phyloP scores from a whole-genome alignment of 2,113 vertebrate genomes.

The Phainopepla nitens region DNA sequence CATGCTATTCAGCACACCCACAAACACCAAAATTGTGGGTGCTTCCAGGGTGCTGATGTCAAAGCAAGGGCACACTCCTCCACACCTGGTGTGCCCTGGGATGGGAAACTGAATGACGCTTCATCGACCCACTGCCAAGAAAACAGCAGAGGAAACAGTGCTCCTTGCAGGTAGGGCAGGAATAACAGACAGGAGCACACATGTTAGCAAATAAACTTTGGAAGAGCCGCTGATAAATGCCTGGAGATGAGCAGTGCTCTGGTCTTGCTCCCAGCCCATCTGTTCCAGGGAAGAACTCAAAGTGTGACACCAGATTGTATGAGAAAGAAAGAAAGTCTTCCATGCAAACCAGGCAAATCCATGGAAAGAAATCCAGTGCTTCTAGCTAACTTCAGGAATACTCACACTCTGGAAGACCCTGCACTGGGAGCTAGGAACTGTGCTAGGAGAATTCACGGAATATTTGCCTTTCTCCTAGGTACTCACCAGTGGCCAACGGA shows the following conservation, averaged over 20 bases:
- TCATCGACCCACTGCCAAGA: not conserved
- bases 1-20: not conserved
- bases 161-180: not conserved
- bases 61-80: not conserved
- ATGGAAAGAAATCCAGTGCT: not conserved
- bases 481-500: not conserved
- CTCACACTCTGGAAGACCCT: not conserved
- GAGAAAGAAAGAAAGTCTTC: not conserved
- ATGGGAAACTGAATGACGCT: not conserved
- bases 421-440: not conserved
- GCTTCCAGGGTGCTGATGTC: not conserved
- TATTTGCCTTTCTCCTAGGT: not conserved
- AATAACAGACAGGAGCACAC: not conserved
- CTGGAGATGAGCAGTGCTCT: not conserved
- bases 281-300: not conserved
- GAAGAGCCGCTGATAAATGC: not conserved
- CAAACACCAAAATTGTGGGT: not conserved
- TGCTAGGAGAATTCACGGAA: not conserved
- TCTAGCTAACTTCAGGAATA: not conserved
- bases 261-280: not conserved
- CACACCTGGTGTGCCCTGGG: rapidly evolving
- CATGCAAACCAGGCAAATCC: not conserved
- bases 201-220: not conserved
- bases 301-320: not conserved
- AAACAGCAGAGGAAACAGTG: not conserved